phyloP scores from a whole-genome alignment of 1,140 invertebrate genomes.

The Dreissena polymorpha region DNA sequence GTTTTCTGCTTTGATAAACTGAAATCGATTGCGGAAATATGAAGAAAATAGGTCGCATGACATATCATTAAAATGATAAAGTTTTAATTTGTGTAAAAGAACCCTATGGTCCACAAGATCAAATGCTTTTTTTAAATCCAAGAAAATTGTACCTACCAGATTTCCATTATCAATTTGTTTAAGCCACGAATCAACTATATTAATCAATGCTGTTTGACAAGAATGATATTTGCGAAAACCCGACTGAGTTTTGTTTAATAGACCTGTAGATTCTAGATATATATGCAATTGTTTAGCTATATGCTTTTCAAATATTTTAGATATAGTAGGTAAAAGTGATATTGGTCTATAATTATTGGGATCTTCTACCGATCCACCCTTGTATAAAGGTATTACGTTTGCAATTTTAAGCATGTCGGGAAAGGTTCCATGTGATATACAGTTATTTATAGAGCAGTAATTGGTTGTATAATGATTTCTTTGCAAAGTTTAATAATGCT shows the following conservation, averaged over 20 bases:
- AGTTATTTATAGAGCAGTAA: background rate
- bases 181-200: conserved; percentile 10
- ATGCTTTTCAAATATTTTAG: conserved; percentile 50
- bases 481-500: background rate
- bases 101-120: background rate
- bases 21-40: conserved; percentile 16
- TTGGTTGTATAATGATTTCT: background rate
- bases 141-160: background rate
- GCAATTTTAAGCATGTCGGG: conserved; percentile 3
- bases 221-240: conserved; percentile 20
- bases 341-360: conserved; percentile 43
- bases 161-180: conserved; percentile 10
- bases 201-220: conserved; percentile 6
- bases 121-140: conserved; percentile 11
- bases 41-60: background rate
- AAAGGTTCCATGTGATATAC: conserved; percentile 7
- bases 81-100: conserved; percentile 17
- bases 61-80: conserved; percentile 5
- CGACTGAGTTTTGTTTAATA: conserved; percentile 29
- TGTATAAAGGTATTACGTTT: conserved; percentile 17
- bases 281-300: conserved; percentile 15
- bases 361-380: conserved; percentile 14
- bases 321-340: conserved; percentile 41
- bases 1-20: background rate
- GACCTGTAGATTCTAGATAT: conserved; percentile 18